A percentile compares a stretch with the other conserved stretches of the same genome.
These are phyloP conservation scores for Drosophila kanekoi DNA, from an alignment of 2,888 invertebrate genomes.

Conservation along the genomic window DNA sequence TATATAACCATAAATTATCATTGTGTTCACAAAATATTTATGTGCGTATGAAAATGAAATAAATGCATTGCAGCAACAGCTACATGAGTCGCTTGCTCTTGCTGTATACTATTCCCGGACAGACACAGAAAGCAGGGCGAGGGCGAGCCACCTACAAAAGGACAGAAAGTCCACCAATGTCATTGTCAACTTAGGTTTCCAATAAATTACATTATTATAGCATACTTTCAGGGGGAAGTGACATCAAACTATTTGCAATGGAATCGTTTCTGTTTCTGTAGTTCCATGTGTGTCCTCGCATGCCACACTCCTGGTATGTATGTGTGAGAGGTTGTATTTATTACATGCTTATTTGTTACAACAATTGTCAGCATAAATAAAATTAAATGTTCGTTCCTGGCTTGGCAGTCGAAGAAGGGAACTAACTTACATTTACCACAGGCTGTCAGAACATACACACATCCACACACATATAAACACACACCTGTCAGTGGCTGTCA, in stretches of 20 bases:
- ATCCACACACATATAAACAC: slow-evolving; percentile 9
- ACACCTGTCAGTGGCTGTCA: slow-evolving; percentile 68
- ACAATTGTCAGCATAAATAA: slow-evolving; percentile 76
- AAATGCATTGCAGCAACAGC: slow-evolving; percentile 59
- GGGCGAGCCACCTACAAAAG: slow-evolving; percentile 16
- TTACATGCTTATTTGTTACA: slow-evolving; percentile 46
- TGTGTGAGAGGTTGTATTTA: neutral
- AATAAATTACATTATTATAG: slow-evolving; percentile 74
- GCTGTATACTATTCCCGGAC: slow-evolving; percentile 1
- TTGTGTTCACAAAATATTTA: slow-evolving; percentile 60
- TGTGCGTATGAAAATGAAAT: slow-evolving; percentile 67
- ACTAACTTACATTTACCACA: slow-evolving; percentile 9
- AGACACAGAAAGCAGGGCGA: slow-evolving; percentile 4
- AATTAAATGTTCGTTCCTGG: slow-evolving; percentile 66
- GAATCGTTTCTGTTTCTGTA: slow-evolving; percentile 51
- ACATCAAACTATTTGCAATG: slow-evolving; percentile 59
- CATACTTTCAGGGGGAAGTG: slow-evolving; percentile 29
- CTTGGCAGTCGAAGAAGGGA: slow-evolving; percentile 5
- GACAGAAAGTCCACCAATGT: slow-evolving; percentile 66
- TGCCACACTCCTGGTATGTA: slow-evolving; percentile 1
- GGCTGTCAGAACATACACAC: slow-evolving; percentile 2
- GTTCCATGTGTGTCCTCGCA: slow-evolving; percentile 2
- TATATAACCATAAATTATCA: slow-evolving; percentile 71
- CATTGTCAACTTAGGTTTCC: slow-evolving; percentile 65
- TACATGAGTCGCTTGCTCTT: neutral